Evolutionary conservation across 1,140 invertebrate genomes (phyloP), one percentile per base, ranked within the genome.

Genomic region (Tetragnatha versicolor): DNA sequence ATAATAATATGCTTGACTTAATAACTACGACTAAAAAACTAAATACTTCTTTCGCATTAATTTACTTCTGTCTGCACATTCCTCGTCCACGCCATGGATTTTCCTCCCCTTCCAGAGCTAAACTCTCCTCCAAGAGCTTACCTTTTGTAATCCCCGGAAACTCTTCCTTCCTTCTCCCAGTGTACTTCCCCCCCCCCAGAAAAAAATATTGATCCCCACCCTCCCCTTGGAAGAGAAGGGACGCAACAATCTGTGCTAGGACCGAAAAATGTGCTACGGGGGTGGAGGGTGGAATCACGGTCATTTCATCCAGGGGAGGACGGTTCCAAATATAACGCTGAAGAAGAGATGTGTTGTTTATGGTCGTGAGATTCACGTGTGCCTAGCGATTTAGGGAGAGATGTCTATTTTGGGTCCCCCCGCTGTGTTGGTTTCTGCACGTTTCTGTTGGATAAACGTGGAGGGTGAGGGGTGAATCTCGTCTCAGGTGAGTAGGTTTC

Each of bases 281-380:
- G 35, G 27, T 35, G 29, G 42, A 66, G 63, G 42, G 25, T 17
- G 1, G 60, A 63, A 31, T 31, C 31, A 58, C 29, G 33, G 63
- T 47, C 47, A 69, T 69, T 69, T 53, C 47, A 69, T 45, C 37
- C 31, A 45, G 66, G 9, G 47, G 45, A 27, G 37, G 66, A 69
- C 47, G 66, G 53, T 53, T 69, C 66, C 66, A 69, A 69, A 69
- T 69, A 69, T 69, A 69, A 53, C 66, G 53, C 37, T 42, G n/a
- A n/a, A n/a, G 33, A 1, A 33, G 20, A 63, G 14, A 22, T 0
- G 35, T 12, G 14, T 60, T 60, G 27, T 27, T 22, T 53, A 10
- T 66, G 63, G 9, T 39, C 20, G 22, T 29, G 42, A 42, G 17
- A 14, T 47, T 14, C 20, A 7, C 49, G 22, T 53, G 10, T 10